Conservation (phyloP, 1,140 invertebrate genomes). For the Pachypeltis micranthus region DNA sequence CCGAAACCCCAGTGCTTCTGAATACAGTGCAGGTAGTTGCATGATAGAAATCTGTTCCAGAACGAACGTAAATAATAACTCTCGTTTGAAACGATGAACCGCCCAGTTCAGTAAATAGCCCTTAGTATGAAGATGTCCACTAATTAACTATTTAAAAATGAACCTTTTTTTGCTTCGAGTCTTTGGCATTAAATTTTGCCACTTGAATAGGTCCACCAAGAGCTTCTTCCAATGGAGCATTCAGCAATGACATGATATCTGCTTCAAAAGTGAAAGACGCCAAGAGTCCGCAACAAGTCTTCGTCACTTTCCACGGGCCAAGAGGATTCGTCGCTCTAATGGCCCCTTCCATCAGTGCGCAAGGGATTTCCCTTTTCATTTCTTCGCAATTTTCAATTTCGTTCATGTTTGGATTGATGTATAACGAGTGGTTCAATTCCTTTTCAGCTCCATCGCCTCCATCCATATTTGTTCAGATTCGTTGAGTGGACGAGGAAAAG, state of each 20-base stretch:
- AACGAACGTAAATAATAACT: too few relatives aligned
- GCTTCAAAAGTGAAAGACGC: conserved; percentile 34
- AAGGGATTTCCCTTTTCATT: conserved; percentile 26
- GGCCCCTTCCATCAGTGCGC: conserved; percentile 32
- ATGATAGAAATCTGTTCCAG: too few relatives aligned
- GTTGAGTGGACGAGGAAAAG: too few relatives aligned
- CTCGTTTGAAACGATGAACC: too few relatives aligned
- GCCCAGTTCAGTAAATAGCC: too few relatives aligned
- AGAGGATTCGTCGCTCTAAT: conserved; percentile 31
- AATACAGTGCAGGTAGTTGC: too few relatives aligned
- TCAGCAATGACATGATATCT: conserved; percentile 35
- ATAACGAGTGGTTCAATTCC: conserved; percentile 17
- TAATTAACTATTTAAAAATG: too few relatives aligned
- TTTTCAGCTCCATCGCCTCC: conserved; percentile 19
- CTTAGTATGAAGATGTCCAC: too few relatives aligned
- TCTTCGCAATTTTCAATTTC: conserved; percentile 7
- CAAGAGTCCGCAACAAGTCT: conserved; percentile 37
- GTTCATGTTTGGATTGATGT: conserved; percentile 17
- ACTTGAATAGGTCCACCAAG: conserved; percentile 38
- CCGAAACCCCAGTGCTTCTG: too few relatives aligned
- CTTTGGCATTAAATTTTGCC: conserved; percentile 37
- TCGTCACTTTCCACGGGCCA: conserved; percentile 33
- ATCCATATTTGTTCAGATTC: conserved; percentile 20
- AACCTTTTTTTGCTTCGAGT: conserved; percentile 31
- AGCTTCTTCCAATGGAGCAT: conserved; percentile 31